phyloP scores from a whole-genome alignment of 2,113 vertebrate genomes.

The human region DNA sequence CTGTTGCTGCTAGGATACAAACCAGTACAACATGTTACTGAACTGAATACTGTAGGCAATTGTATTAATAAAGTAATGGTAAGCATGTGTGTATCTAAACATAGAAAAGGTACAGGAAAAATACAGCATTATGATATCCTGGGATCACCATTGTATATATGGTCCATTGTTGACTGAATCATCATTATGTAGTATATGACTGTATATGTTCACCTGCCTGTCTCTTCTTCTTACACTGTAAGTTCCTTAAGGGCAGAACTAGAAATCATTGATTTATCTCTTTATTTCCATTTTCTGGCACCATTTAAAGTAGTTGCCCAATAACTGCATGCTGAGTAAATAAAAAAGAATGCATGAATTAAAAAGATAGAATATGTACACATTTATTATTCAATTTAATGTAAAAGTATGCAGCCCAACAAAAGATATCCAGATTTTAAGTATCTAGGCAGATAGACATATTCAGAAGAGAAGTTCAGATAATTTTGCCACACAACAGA shows the following conservation, averaged over 20 bases:
- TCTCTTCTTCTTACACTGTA: neutral
- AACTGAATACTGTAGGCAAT: neutral
- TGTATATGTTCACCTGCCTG: neutral
- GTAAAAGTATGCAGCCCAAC: neutral
- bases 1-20: neutral
- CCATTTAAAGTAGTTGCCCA: slow-evolving; percentile 31
- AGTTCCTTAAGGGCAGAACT: slow-evolving; percentile 14
- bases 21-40: neutral
- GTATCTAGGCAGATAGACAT: slow-evolving; percentile 35
- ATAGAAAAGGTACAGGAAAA: neutral
- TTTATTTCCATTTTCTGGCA: slow-evolving; percentile 54
- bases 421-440: slow-evolving; percentile 52
- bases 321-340: slow-evolving; percentile 45
- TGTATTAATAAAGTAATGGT: neutral
- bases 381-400: slow-evolving; percentile 55
- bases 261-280: slow-evolving; percentile 34
- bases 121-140: neutral
- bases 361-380: slow-evolving; percentile 36
- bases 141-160: neutral
- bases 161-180: neutral
- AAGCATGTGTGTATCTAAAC: neutral
- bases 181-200: neutral
- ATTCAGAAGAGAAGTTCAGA: slow-evolving; percentile 46
- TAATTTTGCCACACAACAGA: slow-evolving; percentile 48
- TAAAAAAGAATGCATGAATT: slow-evolving; percentile 32